These are phyloP conservation scores for Patella depressa DNA, from an alignment of 2,888 invertebrate species.

Conservation along the genomic window DNA sequence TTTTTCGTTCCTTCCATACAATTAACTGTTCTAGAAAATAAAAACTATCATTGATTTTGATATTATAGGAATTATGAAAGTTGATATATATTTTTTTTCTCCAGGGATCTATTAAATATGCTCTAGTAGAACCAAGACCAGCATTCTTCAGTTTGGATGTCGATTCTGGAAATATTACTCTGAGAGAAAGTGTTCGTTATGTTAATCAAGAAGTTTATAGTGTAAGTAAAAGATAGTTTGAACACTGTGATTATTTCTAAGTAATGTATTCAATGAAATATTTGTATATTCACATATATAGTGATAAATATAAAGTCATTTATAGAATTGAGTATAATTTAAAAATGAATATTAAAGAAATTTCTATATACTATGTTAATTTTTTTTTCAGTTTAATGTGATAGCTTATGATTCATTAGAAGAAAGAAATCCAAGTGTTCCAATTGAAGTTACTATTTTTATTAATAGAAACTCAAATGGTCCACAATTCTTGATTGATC, in stretches of 20 bases:
- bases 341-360: background rate
- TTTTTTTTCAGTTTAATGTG: constrained; percentile 45
- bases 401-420: background rate
- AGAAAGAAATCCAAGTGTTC: background rate
- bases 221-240: background rate
- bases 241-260: no score
- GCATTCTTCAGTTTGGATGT: background rate
- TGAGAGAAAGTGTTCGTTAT: background rate
- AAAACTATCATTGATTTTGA: no score
- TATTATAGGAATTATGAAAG: background rate
- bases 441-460: background rate
- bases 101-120: background rate
- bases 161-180: background rate
- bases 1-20: no score
- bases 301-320: no score
- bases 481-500: background rate
- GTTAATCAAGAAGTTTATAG: background rate
- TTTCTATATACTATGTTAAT: background rate
- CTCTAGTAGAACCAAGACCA: background rate
- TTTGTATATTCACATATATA: no score
- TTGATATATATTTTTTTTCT: background rate
- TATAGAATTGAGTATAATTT: no score
- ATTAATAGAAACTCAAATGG: background rate
- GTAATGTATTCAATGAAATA: no score
- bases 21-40: no score